These are phyloP conservation scores for Scleropages formosus DNA, from an alignment of 2,797 vertebrate genomes.

Conservation along the genomic window DNA sequence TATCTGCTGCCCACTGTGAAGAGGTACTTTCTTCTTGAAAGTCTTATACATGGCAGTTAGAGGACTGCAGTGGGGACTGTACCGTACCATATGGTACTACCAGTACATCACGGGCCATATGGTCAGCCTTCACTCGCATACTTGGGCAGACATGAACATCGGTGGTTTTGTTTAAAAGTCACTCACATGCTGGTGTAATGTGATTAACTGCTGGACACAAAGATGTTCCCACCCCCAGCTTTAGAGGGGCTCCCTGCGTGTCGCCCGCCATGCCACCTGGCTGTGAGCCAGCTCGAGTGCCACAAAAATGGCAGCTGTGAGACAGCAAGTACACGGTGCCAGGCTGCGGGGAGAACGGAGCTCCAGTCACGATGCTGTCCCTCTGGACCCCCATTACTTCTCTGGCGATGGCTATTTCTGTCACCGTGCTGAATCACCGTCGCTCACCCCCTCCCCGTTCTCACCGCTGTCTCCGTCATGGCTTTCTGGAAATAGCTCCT, in stretches of 20 bases:
- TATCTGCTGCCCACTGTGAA: background rate
- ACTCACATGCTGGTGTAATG: no score
- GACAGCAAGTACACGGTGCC: background rate
- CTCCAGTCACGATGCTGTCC: constrained; percentile 1
- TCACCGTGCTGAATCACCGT: background rate
- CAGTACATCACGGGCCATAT: no score
- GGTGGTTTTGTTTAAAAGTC: background rate
- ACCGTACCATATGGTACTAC: background rate
- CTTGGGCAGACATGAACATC: background rate
- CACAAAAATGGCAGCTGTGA: background rate
- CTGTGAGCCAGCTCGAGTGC: background rate
- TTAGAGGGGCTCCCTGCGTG: background rate
- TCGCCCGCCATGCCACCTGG: background rate
- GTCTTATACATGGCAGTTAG: no score
- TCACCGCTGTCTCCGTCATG: background rate
- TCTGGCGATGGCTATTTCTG: constrained; percentile 19
- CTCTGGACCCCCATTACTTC: background rate
- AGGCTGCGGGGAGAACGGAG: background rate
- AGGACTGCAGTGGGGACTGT: background rate
- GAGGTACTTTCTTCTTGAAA: background rate
- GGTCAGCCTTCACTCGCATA: background rate
- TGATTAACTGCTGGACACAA: background rate
- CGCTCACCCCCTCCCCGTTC: background rate
- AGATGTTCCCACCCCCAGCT: background rate
- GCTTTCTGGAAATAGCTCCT: background rate